Evolutionary conservation across 2,797 vertebrate genomes (phyloP), one percentile per base, ranked within the genome.

Genomic region (Lateolabrax maculatus): DNA sequence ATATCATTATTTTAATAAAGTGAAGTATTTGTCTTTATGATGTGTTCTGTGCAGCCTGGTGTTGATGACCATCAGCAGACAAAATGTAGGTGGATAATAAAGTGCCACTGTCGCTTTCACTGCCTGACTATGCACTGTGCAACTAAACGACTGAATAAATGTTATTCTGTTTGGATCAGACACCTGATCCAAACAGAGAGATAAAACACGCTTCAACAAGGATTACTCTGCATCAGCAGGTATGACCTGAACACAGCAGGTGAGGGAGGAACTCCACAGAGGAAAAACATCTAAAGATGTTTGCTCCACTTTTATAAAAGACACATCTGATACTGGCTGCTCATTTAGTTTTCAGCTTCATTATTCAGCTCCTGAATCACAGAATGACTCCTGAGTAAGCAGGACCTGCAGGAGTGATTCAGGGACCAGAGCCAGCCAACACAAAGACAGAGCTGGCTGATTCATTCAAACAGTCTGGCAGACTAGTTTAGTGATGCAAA

Each of bases 231-330:
- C 39, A 55, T 49, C 39, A 60, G 63, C 43, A 31, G 27, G 43
- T 63, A 2, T 36, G 51, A 77, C 2, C 21, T 69, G 27, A 46
- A 56, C 63, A 16, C 55, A 72, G 48, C 75, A 69, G 64, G 57
- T n/a, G 41, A 52, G 64, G 37, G 41, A 31, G 61, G 62, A 19
- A 58, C 25, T 44, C 29, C 19, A 44, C 31, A 61, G 15, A 9
- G 16, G 31, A 49, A 3, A 52, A 55, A 46, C 3, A 13, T n/a
- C n/a, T n/a, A n/a, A n/a, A 49, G 31, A 34, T 3, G 31, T 34
- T 34, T 34, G 31, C 31, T 34, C 31, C 6, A 34, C 31, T 6
- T 34, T 6, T 34, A 34, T 6, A 34, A 6, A 34, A 34, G 31
- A 34, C 31, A 34, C 31, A 6, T 34, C 31, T 34, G 31, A 34